phyloP scores from a whole-genome alignment of 2,113 vertebrate species.

The Orcinus orca region DNA sequence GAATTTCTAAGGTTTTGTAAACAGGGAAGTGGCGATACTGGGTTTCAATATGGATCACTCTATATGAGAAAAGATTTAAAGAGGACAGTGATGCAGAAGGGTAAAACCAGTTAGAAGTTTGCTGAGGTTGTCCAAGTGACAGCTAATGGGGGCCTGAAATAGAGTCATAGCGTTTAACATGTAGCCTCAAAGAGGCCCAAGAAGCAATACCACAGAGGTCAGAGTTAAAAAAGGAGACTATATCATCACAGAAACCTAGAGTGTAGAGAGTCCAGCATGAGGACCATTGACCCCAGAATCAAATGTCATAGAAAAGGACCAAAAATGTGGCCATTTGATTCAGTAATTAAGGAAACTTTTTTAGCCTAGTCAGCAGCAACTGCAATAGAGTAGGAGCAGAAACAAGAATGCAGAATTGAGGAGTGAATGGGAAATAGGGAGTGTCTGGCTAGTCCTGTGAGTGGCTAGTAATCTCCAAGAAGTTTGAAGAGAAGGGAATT shows the following conservation, averaged over 20 bases:
- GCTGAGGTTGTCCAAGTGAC: neutral
- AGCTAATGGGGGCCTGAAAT: neutral
- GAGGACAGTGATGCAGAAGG: neutral
- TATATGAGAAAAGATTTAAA: neutral
- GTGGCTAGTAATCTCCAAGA: neutral
- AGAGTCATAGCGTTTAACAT: neutral
- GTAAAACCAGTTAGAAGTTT: neutral
- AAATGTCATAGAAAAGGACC: neutral
- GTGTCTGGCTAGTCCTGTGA: neutral
- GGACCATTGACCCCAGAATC: neutral
- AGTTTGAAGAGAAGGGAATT: neutral
- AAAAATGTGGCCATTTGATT: neutral
- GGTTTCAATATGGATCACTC: neutral
- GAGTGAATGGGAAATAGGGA: neutral
- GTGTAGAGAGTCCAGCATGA: neutral
- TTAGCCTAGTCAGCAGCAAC: neutral
- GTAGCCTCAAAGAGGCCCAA: neutral
- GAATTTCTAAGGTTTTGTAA: neutral
- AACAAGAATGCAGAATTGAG: neutral
- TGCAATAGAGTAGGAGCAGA: neutral
- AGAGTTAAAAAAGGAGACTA: neutral
- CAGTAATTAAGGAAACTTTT: neutral
- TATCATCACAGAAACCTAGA: neutral
- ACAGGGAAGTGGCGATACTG: neutral
- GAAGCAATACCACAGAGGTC: neutral